Conservation (phyloP, 2,113 vertebrate genomes). For the Lepisosteus osseus region DNA sequence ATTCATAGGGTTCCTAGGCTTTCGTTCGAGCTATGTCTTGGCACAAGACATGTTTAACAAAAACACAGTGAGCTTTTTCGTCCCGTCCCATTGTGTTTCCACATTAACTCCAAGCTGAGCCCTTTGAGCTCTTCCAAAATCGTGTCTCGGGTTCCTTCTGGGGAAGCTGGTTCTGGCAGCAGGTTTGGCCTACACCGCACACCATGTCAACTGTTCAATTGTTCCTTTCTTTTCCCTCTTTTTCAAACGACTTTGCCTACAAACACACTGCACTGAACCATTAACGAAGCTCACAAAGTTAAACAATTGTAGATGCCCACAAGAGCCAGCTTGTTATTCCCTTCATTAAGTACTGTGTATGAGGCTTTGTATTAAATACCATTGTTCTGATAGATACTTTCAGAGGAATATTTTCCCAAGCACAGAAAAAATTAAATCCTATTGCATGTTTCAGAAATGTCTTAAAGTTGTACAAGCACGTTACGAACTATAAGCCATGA, state of each 20-base stretch:
- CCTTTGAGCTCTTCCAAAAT: constrained; percentile 68
- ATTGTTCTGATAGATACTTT: constrained; percentile 43
- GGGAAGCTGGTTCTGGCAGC: constrained; percentile 63
- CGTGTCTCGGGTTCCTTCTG: constrained; percentile 66
- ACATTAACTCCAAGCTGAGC: constrained; percentile 72
- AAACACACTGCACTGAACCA: constrained; percentile 47
- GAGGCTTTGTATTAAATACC: constrained; percentile 30
- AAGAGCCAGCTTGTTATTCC: constrained; percentile 41
- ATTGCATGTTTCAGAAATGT: too few species aligned
- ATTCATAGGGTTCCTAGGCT: constrained; percentile 73
- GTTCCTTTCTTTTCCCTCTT: constrained; percentile 45
- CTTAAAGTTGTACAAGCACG: too few species aligned
- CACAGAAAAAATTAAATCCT: not conserved
- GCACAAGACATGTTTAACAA: constrained; percentile 76
- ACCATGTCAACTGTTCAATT: constrained; percentile 52
- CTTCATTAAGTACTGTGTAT: constrained; percentile 36
- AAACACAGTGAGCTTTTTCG: constrained; percentile 70
- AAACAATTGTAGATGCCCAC: constrained; percentile 52
- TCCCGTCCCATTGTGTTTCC: constrained; percentile 65
- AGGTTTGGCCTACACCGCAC: constrained; percentile 61
- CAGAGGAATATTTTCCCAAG: constrained; percentile 37
- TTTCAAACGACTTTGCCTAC: constrained; percentile 49
- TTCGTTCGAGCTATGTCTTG: constrained; percentile 63
- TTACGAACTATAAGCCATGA: too few species aligned
- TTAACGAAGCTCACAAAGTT: constrained; percentile 51